These are phyloP conservation scores for Aphaenogaster ashmeadi DNA, from an alignment of 1,140 invertebrate genomes.

Conservation along the genomic window DNA sequence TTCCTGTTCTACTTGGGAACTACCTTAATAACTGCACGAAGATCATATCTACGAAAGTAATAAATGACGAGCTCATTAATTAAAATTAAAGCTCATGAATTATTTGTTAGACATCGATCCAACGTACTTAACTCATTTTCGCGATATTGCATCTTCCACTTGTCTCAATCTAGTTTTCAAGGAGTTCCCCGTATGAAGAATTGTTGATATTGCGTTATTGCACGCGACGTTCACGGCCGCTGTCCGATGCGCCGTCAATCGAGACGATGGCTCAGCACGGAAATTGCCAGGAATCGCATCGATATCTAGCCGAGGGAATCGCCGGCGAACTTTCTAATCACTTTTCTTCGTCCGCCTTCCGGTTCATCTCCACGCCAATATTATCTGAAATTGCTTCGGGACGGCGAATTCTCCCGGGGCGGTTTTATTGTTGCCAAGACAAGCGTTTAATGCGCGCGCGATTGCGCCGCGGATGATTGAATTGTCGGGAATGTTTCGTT, in stretches of 20 bases:
- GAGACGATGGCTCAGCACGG: constrained; percentile 23
- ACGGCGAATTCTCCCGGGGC: constrained; percentile 6
- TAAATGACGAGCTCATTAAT: neutral
- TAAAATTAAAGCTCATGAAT: neutral
- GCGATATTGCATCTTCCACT: neutral
- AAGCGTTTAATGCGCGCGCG: constrained; percentile 3
- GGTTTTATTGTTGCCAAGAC: constrained; percentile 33
- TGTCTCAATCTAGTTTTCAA: neutral
- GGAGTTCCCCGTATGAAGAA: constrained; percentile 1
- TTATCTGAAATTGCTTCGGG: constrained; percentile 60
- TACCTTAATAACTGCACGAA: neutral
- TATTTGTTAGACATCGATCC: neutral
- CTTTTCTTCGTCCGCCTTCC: constrained; percentile 62
- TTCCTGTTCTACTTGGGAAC: too few relatives aligned
- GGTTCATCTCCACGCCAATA: constrained; percentile 55
- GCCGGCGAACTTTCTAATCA: constrained; percentile 65
- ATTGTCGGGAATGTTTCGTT: neutral
- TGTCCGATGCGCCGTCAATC: constrained; percentile 41
- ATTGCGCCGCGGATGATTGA: constrained; percentile 41
- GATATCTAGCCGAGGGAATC: constrained; percentile 61
- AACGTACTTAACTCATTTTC: neutral
- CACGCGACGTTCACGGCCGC: constrained; percentile 30
- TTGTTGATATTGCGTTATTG: constrained; percentile 26
- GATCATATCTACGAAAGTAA: neutral
- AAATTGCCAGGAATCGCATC: constrained; percentile 61